Base-by-base conservation (phyloP, 1,140 invertebrate genomes). In the Atopsyche davidsoni region DNA sequence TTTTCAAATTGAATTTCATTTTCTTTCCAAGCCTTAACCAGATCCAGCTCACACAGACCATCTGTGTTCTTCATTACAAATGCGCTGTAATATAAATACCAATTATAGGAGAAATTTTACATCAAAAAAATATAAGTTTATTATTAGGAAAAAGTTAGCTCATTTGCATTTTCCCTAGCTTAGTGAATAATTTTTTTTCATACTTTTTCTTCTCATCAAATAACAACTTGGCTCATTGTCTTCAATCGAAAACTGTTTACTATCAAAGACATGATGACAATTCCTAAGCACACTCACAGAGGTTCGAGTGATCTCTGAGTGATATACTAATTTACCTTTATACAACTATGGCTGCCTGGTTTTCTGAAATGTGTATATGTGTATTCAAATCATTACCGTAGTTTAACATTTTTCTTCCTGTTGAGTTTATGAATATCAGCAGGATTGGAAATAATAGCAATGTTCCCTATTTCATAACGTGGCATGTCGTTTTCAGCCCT, bases 401-500 rank as follows among this genome's bases (percentile, higher is more conserved):
- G 24, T 49, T 57, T 57, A 16, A 57, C 36, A 19, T 57, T 45
- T 25, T 50, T 57, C 9, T 53, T 66, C 13, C 64, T 22, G 22
- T 72, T 65, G 2, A 75, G 55, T 36, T 59, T 69, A 32, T 71
- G 62, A 14, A 70, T 55, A 0, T 73, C 73, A 0, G 69, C 67
- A 4, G 56, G 51, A 25, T 58, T 55, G 2, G 52, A 51, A 18
- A 58, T 54, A n/a, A 58, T 51, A n/a, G 44, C 65, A 73, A 53
- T 76, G 68, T 21, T 75, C 65, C 38, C 61, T 84, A 81, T 36
- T 75, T 72, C 2, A 81, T 64, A 1, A 75, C 75, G 54, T 74
- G 74, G 2, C 76, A 76, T 62, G 83, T 83, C 0, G 81, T 83
- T 66, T 84, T 83, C 1, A 81, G 82, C 17, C 67, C 62, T 68